phyloP scores from a whole-genome alignment of 1,140 invertebrate species.

The Platyscapa corneri region DNA sequence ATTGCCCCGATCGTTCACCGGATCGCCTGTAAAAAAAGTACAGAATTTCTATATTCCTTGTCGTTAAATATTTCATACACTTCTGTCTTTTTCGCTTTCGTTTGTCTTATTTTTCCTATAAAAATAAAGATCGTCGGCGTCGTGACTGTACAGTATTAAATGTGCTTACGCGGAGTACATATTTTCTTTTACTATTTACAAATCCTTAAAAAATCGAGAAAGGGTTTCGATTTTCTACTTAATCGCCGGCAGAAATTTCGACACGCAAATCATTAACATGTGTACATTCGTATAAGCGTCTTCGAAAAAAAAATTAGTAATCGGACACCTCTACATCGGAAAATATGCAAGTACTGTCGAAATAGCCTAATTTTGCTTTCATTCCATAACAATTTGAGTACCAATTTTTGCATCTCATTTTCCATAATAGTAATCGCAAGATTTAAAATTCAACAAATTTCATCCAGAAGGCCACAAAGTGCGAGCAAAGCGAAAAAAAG shows the following conservation, averaged over 20 bases:
- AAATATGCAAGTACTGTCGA: conserved; percentile 21
- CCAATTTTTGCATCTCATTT: conserved; percentile 24
- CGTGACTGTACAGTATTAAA: conserved; percentile 51
- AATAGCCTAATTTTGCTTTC: conserved; percentile 38
- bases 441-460: conserved; percentile 45
- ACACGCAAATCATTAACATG: conserved; percentile 29
- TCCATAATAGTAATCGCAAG: conserved; percentile 17
- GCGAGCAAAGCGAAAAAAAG: conserved; percentile 48
- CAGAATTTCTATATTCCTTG: conserved; percentile 44
- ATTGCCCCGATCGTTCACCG: conserved; percentile 31
- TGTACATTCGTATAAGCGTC: conserved; percentile 31
- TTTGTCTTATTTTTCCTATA: conserved; percentile 47
- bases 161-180: conserved; percentile 45
- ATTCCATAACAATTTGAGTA: conserved; percentile 31
- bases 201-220: conserved; percentile 26
- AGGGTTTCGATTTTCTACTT: conserved; percentile 28
- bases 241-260: conserved; percentile 48
- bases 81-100: conserved; percentile 45
- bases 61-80: conserved; percentile 51
- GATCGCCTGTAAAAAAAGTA: conserved; percentile 50
- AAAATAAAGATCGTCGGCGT: conserved; percentile 50
- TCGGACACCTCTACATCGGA: conserved; percentile 42
- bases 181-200: conserved; percentile 45
- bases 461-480: conserved; percentile 50
- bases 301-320: conserved; percentile 14